A percentile compares a stretch with the other conserved stretches of the same genome.
These are phyloP conservation scores for Myiozetetes cayanensis DNA, from an alignment of 2,113 vertebrate species.

Conservation along the genomic window DNA sequence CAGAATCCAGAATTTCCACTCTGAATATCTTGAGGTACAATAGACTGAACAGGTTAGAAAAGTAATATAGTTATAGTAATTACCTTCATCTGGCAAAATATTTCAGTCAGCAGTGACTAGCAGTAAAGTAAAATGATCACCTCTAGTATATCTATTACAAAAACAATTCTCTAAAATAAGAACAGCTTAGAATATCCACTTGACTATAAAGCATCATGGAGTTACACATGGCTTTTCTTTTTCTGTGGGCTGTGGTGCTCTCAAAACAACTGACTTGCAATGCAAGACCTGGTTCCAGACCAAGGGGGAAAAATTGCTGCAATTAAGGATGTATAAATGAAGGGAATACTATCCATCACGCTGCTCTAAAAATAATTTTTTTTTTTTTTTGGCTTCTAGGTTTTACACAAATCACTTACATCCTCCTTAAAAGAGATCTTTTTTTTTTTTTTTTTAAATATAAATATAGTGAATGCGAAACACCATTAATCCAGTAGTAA, in stretches of 20 bases:
- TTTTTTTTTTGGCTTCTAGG: constrained; percentile 24
- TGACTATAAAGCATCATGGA: constrained; percentile 25
- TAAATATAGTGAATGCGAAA: constrained; percentile 73
- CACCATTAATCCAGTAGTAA: constrained; percentile 77
- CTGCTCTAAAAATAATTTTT: background rate
- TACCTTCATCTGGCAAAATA: constrained; percentile 74
- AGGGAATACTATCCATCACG: background rate
- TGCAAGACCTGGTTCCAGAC: background rate
- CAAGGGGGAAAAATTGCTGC: background rate
- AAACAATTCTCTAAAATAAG: constrained; percentile 71
- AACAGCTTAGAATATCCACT: constrained; percentile 56
- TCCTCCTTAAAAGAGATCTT: constrained; percentile 54
- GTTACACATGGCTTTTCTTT: background rate
- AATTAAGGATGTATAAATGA: constrained; percentile 57
- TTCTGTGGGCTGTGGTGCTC: background rate
- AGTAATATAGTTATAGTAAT: constrained; percentile 68
- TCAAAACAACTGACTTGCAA: constrained; percentile 22
- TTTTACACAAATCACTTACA: constrained; percentile 71
- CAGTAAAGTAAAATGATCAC: constrained; percentile 71
- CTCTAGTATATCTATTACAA: constrained; percentile 69
- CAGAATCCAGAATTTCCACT: constrained; percentile 20
- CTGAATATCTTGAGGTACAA: constrained; percentile 17
- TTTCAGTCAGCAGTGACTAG: constrained; percentile 67
- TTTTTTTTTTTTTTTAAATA: background rate
- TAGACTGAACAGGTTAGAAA: constrained; percentile 51